Evolutionary conservation across 35 echinoderm and acorn worm genomes (phyloP), one percentile per base, ranked within the genome.

Genomic region (Apostichopus japonicus): DNA sequence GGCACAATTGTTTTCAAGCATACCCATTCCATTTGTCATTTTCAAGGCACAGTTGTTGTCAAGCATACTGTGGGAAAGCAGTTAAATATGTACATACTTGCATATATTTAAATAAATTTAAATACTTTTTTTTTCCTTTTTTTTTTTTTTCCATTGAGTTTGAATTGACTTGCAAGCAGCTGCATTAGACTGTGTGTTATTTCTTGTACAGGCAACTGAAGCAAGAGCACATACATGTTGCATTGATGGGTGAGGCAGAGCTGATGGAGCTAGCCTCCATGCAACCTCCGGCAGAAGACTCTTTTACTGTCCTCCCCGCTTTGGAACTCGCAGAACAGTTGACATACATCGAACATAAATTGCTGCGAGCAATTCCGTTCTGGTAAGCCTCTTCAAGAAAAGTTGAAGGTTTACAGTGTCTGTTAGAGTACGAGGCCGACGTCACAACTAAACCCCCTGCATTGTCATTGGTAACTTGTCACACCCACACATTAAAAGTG

Each of bases 321-420:
- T 77, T 99, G 44, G 97, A 96, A 51, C 93, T 99, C 33, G 97
- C 97, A 77, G 97, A 99, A 86, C 97, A 99, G 63, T 93, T 99
- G 16, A 99, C 95, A 14, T 99, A 93, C 84, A 91, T 99, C 22
- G 97, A 99, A 58, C 97, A 99, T 86, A 99, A 95, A 90, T 90
- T 99, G 24, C 92, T 99, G 73, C 88, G 87, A 25, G 95, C 95
- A 54, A 90, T 99, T 75, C 97, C 97, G 25, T 96, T 92, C 83
- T 96, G 95, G 97, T 99, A 79, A 91, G 93, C 80, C 17, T 21
- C 52, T 15, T 21, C 0, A 27, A 9, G 21, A 75, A 21, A 67
- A 67, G 33, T 44, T 1, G 33, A 44, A 1, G 33, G 25, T 25
- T 44, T 44, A 15, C 71, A 75, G 15, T 75, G 2, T 23, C 71